Evolutionary conservation across 1,140 invertebrate genomes (phyloP), one percentile per base, ranked within the genome.

Genomic region (Drosophila lacteicornis): DNA sequence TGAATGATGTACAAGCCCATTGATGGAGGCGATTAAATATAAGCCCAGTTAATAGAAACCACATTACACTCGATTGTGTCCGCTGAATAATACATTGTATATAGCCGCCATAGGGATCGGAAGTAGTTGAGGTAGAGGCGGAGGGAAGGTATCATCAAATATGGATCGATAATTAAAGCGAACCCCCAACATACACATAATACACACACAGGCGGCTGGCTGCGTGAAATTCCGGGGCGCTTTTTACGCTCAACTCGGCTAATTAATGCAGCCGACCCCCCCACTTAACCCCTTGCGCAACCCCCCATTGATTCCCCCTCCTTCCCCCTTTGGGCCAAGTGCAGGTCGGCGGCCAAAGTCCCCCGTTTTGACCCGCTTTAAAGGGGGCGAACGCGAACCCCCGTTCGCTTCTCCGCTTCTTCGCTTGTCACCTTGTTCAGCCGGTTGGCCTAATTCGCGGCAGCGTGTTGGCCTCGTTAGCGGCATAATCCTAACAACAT

Each of bases 381-480:
- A 55, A 22, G 17, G 27, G 4, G 19, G 50, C 15, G 3, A 8
- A 30, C 30, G 19, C 36, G 27, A 22, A 13, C 27, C 38, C n/a
- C n/a, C 40, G 19, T 22, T 22, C 19, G 19, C 43, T 2, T 40
- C 40, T 42, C 19, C 22, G 27, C 27, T 15, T 42, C 11, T n/a
- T 8, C 36, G 61, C 36, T 56, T 53, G 53, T 50, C 69, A 63
- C 50, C 58, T 56, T 63, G 50, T 56, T 63, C 58, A 42, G 47
- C 49, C 42, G 56, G 49, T 53, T 87, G 83, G 80, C 80, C 84
- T 77, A 86, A 86, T 86, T 86, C 76, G 46, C 63, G 61, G 61
- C 33, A 68, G 65, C 63, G 61, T 63, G 56, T 78, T 79, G 79
- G 60, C 79, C 82, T 86, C 82, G 82, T 85, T 85, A 87, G 82